Evolutionary conservation across 2,113 vertebrate species (phyloP).

Genomic region (Pampusana beccarii): DNA sequence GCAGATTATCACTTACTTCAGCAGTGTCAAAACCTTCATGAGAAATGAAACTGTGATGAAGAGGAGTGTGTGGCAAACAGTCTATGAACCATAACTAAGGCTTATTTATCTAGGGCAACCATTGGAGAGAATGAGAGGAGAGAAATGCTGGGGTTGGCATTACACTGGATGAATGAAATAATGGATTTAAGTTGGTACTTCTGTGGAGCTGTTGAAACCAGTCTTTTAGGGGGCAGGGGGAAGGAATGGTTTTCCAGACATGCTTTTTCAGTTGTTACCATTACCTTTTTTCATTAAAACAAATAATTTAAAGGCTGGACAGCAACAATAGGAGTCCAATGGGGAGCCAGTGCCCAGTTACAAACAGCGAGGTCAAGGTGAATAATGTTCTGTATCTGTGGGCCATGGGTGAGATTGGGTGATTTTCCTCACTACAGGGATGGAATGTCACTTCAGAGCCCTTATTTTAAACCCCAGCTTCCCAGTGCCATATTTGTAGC

Average conservation of each 20-base stretch:
- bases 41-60: slow-evolving; percentile 37
- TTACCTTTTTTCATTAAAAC: neutral
- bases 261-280: neutral
- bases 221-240: neutral
- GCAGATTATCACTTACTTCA: slow-evolving; percentile 40
- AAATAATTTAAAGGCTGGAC: neutral
- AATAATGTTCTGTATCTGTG: neutral
- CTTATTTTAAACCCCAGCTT: neutral
- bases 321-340: neutral
- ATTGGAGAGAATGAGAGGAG: neutral
- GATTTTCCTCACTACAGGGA: neutral
- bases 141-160: neutral
- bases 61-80: neutral
- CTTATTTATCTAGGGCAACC: slow-evolving; percentile 21
- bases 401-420: neutral
- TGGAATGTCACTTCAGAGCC: neutral
- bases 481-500: neutral
- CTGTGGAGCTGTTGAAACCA: neutral
- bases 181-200: neutral
- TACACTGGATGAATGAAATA: neutral
- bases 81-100: slow-evolving; percentile 36
- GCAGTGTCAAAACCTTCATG: slow-evolving; percentile 8
- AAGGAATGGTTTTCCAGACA: neutral
- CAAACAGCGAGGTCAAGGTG: neutral
- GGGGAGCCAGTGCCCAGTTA: neutral